These are phyloP conservation scores for Acanthococcus lagerstroemiae DNA, from an alignment of 2,888 invertebrate species.

Conservation along the genomic window DNA sequence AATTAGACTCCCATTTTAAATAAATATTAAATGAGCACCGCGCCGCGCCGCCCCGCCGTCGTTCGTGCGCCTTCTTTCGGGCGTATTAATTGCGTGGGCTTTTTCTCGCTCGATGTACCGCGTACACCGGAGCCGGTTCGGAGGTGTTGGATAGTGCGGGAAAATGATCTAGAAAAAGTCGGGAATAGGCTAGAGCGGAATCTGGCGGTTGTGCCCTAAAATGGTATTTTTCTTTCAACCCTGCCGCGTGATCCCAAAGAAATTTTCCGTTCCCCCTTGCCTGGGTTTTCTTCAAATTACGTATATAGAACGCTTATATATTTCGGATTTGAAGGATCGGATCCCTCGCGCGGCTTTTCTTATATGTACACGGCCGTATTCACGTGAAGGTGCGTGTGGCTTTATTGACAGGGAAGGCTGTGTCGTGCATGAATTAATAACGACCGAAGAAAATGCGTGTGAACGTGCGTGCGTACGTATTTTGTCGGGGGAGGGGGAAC, in stretches of 20 bases:
- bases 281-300: neutral
- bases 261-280: neutral
- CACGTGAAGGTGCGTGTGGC: constrained; percentile 26
- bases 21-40: too few relatives aligned
- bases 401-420: constrained; percentile 26
- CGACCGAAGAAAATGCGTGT: constrained; percentile 27
- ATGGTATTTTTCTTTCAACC: too few relatives aligned
- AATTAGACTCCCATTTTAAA: neutral
- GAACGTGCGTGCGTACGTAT: constrained; percentile 29
- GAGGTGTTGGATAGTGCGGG: neutral
- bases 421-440: constrained; percentile 27
- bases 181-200: too few relatives aligned
- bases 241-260: too few relatives aligned
- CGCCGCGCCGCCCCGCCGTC: too few relatives aligned
- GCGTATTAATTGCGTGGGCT: neutral
- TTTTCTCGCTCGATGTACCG: too few relatives aligned
- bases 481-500: too few relatives aligned
- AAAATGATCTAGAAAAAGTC: neutral
- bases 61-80: neutral
- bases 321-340: constrained; percentile 16
- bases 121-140: neutral
- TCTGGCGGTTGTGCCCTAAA: too few relatives aligned
- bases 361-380: neutral
- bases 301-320: too few relatives aligned
- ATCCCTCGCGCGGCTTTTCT: constrained; percentile 12